Percentiles rank a stretch among this genome's conserved stretches.
Conservation (phyloP, 2,888 invertebrate species). For the Noctua janthe region DNA sequence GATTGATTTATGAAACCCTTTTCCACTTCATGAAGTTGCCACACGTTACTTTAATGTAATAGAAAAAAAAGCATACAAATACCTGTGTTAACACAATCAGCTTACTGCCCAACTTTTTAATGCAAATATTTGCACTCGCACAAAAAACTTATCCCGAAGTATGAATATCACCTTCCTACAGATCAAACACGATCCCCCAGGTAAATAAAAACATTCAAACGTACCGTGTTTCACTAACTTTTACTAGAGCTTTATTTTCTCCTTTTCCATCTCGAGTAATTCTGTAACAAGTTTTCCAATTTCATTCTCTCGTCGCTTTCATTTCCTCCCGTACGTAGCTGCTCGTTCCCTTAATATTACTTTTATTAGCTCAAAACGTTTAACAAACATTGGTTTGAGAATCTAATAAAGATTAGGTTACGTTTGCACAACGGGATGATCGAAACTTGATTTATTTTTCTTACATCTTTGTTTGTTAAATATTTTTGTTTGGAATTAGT, state of each 20-base stretch:
- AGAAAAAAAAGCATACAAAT: not conserved
- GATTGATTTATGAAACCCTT: not conserved
- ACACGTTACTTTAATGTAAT: not conserved
- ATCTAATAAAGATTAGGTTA: conserved; percentile 85
- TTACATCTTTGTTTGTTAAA: conserved; percentile 23
- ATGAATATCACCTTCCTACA: conserved; percentile 54
- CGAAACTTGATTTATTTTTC: conserved; percentile 55
- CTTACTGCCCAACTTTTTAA: conserved; percentile 28
- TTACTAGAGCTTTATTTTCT: conserved; percentile 84
- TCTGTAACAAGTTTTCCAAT: conserved; percentile 90
- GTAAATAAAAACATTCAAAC: conserved; percentile 70
- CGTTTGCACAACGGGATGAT: conserved; percentile 78
- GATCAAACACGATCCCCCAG: conserved; percentile 69
- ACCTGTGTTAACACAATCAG: conserved; percentile 13
- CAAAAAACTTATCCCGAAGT: conserved; percentile 21
- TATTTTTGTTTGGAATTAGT: conserved; percentile 28
- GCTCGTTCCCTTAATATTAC: conserved; percentile 86
- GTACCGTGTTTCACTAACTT: conserved; percentile 80
- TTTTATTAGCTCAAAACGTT: conserved; percentile 89
- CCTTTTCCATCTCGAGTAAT: conserved; percentile 86
- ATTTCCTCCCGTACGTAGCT: conserved; percentile 86
- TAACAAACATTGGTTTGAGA: conserved; percentile 88
- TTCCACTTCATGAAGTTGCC: not conserved
- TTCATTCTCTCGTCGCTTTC: conserved; percentile 89
- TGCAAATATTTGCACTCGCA: conserved; percentile 27